Conservation (phyloP, 2,888 invertebrate genomes). For the Polymixis lichenea region DNA sequence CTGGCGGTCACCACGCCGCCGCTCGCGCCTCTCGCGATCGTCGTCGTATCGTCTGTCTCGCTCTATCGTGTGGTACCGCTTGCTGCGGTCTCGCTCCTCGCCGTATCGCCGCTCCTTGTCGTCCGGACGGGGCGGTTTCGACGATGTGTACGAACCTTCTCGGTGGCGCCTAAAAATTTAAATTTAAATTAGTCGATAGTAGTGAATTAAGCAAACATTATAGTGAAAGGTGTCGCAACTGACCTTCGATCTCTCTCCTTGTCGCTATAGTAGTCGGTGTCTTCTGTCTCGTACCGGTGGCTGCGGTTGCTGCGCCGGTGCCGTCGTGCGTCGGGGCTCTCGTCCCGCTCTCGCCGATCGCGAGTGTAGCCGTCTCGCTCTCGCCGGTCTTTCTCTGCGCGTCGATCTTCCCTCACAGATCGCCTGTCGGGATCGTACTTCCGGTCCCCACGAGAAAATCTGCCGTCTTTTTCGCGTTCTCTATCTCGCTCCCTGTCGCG, state of each 20-base stretch:
- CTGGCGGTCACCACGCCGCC: constrained; percentile 73
- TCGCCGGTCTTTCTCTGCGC: constrained; percentile 80
- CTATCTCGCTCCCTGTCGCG: constrained; percentile 75
- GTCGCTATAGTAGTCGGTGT: constrained; percentile 93
- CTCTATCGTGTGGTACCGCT: constrained; percentile 76
- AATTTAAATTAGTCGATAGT: not conserved
- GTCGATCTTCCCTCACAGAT: constrained; percentile 76
- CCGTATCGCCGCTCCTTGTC: constrained; percentile 79
- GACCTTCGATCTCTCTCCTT: constrained; percentile 90
- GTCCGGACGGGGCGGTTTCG: constrained; percentile 85
- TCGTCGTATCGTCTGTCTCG: constrained; percentile 82
- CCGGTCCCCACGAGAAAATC: constrained; percentile 81
- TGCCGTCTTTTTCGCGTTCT: constrained; percentile 78
- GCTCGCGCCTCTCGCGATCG: constrained; percentile 70
- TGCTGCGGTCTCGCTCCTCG: constrained; percentile 78
- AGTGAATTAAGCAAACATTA: not conserved
- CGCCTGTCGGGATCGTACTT: constrained; percentile 80
- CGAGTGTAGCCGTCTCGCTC: constrained; percentile 69
- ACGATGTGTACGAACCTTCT: constrained; percentile 87
- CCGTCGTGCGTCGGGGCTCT: constrained; percentile 80
- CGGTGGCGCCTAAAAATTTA: constrained; percentile 82
- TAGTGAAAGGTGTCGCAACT: not conserved
- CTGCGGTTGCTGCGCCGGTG: constrained; percentile 82
- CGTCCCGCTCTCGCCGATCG: constrained; percentile 74
- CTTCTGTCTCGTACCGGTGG: constrained; percentile 92